phyloP scores from a whole-genome alignment of 2,113 vertebrate species.

The Thalassarche chlororhynchos region DNA sequence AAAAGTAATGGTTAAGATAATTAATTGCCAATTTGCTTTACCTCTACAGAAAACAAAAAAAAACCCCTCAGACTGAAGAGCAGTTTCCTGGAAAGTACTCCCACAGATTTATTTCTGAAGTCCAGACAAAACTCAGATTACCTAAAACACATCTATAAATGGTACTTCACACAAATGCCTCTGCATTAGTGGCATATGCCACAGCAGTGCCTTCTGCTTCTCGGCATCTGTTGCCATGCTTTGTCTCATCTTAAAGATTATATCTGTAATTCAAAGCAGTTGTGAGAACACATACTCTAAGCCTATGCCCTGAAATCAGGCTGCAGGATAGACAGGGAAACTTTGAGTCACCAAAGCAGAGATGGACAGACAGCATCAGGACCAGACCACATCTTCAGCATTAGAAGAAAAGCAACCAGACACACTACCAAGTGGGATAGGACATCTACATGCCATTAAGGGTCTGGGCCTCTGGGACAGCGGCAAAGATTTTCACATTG shows the following conservation, averaged over 20 bases:
- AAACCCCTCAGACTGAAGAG: background rate
- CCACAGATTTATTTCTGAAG: background rate
- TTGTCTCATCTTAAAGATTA: accelerated
- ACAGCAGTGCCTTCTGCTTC: background rate
- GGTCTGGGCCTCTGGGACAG: background rate
- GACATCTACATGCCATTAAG: background rate
- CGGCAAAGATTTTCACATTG: accelerated
- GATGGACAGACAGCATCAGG: background rate
- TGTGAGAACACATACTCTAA: background rate
- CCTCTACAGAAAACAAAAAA: background rate
- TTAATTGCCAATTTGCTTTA: background rate
- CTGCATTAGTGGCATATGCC: background rate
- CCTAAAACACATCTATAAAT: background rate
- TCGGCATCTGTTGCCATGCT: background rate
- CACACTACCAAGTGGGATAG: background rate
- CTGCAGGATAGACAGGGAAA: background rate
- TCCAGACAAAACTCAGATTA: background rate
- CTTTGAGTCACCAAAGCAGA: background rate
- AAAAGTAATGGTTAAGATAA: background rate
- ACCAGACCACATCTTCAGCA: background rate
- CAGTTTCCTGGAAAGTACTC: background rate
- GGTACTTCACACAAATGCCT: background rate
- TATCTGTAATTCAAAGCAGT: background rate
- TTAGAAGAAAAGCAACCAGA: background rate
- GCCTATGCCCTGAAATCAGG: background rate